Evolutionary conservation across 2,113 vertebrate genomes (phyloP), one percentile per base, ranked within the genome.

Genomic region (Jacana jacana): DNA sequence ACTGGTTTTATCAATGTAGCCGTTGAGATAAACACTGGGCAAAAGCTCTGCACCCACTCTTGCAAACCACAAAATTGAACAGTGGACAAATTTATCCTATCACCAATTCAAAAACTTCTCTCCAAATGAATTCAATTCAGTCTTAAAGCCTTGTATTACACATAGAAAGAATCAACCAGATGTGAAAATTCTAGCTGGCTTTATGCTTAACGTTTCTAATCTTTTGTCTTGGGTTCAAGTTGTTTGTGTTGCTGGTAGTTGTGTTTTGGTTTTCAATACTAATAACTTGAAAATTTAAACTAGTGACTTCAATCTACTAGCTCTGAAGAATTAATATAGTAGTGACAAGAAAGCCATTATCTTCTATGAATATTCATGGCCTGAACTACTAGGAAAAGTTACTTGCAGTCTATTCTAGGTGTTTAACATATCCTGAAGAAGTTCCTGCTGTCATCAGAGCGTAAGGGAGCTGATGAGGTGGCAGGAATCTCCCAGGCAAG

Each of bases 311-410:
- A 13, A 2, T 10, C 8, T 39, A 51, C 23, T 61, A 40, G 27
- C 8, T 6, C 22, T 61, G 30, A 91, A 75, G 35, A 63, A 81
- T 64, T 82, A 83, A 75, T 24, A 24, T 10, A 75, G 8, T 4
- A 75, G 17, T n/a, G 28, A 52, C 6, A 40, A 37, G 14, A 69
- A 12, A 61, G 6, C 6, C 0, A 0, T 37, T 40, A 37, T 40
- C 13, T 70, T 18, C 37, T 42, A 28, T 54, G 60, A 90, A 78
- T 75, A 66, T 57, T n/a, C 40, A 70, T 46, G 8, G 42, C 7
- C 57, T 68, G 35, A 89, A 81, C 13, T 76, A 39, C 28, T 23
- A 76, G 30, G n/a, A 37, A 64, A 51, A 86, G 37, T 37, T 65
- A 42, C 31, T 81, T 48, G 33, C 82, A 40, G 33, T 6, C 31